phyloP scores from a whole-genome alignment of 30 jellyfish, hydroid and myxozoan genomes.

The Rhopilema esculentum region DNA sequence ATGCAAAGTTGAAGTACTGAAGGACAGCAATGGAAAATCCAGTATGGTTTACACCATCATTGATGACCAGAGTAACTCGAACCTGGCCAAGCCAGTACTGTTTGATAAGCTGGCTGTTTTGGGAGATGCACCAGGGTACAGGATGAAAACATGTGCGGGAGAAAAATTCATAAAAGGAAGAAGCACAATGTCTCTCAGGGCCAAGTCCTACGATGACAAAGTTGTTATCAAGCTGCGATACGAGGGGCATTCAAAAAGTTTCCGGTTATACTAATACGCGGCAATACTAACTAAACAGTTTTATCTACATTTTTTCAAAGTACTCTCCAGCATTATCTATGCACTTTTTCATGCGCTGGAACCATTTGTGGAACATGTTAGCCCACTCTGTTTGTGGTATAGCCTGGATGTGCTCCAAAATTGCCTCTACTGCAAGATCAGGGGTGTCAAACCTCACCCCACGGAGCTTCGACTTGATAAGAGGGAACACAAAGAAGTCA shows the following conservation, averaged over 20 bases:
- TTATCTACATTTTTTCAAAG: slow-evolving; percentile 10
- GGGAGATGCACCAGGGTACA: slow-evolving; percentile 21
- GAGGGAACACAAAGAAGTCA: slow-evolving; percentile 52
- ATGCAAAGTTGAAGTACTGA: slow-evolving; percentile 36
- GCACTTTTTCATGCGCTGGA: slow-evolving; percentile 2
- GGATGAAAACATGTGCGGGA: slow-evolving; percentile 42
- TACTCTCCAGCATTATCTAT: slow-evolving; percentile 22
- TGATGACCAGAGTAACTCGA: slow-evolving; percentile 44
- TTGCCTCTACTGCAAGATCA: slow-evolving; percentile 16
- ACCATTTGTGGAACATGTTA: slow-evolving; percentile 13
- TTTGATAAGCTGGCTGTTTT: slow-evolving; percentile 12
- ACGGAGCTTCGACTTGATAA: slow-evolving; percentile 8
- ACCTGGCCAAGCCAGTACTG: slow-evolving; percentile 55
- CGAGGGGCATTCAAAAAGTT: too few relatives aligned
- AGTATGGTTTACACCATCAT: slow-evolving; percentile 27
- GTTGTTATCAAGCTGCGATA: slow-evolving; percentile 10
- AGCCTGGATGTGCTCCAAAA: slow-evolving; percentile 11
- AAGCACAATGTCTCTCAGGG: slow-evolving; percentile 18
- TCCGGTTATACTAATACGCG: too few relatives aligned
- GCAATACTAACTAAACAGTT: too few relatives aligned
- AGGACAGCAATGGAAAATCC: slow-evolving; percentile 20
- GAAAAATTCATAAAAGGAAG: slow-evolving; percentile 25
- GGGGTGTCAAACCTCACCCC: slow-evolving; percentile 21
- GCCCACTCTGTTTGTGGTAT: slow-evolving; percentile 5
- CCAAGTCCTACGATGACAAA: slow-evolving; percentile 14